Conservation (phyloP, 2,113 vertebrate genomes). For the Oplegnathus fasciatus region DNA sequence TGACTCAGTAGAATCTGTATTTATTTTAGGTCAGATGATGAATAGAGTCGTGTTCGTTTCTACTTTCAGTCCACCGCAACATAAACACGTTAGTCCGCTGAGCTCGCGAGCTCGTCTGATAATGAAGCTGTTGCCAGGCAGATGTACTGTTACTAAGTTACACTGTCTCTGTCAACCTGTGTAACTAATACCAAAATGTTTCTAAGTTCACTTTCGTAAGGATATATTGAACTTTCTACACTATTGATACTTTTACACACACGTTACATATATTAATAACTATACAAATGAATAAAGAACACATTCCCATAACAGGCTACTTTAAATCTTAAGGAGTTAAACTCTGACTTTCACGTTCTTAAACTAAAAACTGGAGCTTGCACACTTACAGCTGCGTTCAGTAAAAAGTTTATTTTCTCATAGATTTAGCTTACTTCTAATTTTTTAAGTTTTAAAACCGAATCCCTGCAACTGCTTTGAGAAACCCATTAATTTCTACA, state of each 20-base stretch:
- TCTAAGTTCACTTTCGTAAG: neutral
- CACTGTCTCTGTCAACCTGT: neutral
- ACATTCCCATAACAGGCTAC: neutral
- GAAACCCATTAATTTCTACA: too few relatives aligned
- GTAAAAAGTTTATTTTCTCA: neutral
- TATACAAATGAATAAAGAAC: neutral
- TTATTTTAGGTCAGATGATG: neutral
- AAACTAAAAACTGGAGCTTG: neutral
- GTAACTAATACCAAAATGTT: neutral
- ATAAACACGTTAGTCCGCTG: rapidly evolving
- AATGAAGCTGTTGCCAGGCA: neutral
- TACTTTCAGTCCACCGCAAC: neutral
- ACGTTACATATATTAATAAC: neutral
- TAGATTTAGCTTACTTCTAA: too few relatives aligned
- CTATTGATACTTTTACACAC: too few relatives aligned
- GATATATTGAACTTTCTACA: neutral
- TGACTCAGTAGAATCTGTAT: neutral
- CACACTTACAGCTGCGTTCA: neutral
- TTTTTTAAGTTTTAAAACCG: too few relatives aligned
- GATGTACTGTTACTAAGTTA: neutral
- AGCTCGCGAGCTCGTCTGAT: neutral
- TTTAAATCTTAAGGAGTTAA: neutral
- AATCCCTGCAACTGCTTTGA: neutral
- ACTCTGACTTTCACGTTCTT: neutral
- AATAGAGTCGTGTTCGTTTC: neutral